Conservation (phyloP, 2,797 vertebrate genomes). For the Clamator glandarius region DNA sequence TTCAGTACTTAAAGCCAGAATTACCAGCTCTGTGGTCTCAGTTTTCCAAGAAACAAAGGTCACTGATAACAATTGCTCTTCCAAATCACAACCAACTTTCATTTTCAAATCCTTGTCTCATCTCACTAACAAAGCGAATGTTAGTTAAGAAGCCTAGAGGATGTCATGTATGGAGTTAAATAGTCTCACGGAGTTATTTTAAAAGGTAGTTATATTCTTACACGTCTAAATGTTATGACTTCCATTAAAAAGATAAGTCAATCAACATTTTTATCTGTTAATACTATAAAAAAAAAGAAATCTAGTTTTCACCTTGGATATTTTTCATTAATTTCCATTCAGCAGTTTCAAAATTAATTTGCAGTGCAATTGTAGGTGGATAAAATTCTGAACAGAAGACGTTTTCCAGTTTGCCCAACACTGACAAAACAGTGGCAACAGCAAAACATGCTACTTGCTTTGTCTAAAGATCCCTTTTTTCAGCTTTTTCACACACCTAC, state of each 20-base stretch:
- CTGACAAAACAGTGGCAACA: not conserved
- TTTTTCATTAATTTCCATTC: not conserved
- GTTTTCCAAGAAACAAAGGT: not conserved
- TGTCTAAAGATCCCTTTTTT: not conserved
- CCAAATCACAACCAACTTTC: not conserved
- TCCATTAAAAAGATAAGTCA: constrained; percentile 2
- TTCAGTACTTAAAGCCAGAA: not conserved
- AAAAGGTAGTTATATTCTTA: constrained; percentile 9
- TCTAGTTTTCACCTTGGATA: not conserved
- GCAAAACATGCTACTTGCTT: not conserved
- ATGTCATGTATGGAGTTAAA: not conserved
- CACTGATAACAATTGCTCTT: not conserved
- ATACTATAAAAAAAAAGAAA: not conserved
- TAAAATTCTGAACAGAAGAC: not conserved
- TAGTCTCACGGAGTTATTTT: constrained; percentile 19
- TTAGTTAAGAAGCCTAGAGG: not conserved
- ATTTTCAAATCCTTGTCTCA: not conserved
- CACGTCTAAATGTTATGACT: constrained; percentile 42
- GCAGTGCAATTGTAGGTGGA: not conserved
- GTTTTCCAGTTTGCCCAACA: not conserved
- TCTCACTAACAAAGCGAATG: not conserved
- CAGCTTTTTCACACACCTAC: not conserved
- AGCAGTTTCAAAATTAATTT: not conserved
- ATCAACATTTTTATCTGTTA: constrained; percentile 17
- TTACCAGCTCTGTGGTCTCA: not conserved